Conservation (phyloP, 2,113 vertebrate species). For the Lanius ludovicianus region DNA sequence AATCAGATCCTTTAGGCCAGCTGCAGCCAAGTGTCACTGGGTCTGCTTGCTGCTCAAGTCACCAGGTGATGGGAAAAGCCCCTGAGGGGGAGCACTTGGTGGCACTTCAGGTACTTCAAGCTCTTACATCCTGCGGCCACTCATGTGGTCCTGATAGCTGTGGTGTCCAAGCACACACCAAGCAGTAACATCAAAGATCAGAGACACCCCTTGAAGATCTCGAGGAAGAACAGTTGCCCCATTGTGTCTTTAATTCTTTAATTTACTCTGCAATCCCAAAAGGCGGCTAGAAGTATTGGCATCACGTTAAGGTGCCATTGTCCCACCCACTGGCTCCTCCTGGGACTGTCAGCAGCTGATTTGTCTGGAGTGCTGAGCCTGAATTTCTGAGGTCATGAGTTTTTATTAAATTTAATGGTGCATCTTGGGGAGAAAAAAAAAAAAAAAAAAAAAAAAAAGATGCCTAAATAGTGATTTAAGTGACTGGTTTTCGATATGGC, state of each 20-base stretch:
- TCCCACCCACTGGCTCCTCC: not conserved
- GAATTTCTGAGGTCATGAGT: not conserved
- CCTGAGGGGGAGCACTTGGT: accelerated
- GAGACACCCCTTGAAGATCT: not conserved
- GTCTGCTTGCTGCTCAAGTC: not conserved
- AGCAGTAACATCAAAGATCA: not conserved
- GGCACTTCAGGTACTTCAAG: not conserved
- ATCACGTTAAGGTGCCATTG: accelerated
- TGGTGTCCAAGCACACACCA: not conserved
- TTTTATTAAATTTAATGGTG: not conserved
- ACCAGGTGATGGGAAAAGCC: not conserved
- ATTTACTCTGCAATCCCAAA: not conserved
- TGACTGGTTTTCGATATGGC: conserved; percentile 63
- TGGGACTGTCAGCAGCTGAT: not conserved
- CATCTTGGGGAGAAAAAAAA: not conserved
- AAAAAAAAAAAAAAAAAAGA: no score
- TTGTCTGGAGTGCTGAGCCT: not conserved
- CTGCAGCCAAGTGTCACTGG: not conserved
- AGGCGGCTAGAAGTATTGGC: not conserved
- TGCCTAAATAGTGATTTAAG: conserved; percentile 50
- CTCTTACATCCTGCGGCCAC: not conserved
- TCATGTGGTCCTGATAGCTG: not conserved
- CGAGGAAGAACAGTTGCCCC: not conserved
- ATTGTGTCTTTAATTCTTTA: not conserved
- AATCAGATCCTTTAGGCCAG: accelerated